Evolutionary conservation across 2,113 vertebrate genomes (phyloP).

Genomic region (Daboia siamensis): DNA sequence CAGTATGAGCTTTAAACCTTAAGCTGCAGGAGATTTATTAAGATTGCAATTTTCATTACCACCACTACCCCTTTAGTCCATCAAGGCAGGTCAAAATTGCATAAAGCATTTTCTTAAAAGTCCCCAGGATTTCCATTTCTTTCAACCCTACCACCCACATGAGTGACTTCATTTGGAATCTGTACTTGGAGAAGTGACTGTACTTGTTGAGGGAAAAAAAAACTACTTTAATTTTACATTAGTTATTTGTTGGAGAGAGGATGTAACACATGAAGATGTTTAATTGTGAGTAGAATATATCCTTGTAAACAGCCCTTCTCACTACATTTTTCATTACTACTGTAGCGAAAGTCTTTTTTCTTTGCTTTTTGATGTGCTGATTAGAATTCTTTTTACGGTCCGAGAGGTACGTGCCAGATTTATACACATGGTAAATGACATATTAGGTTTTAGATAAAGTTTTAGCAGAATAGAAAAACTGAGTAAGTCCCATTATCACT

Average conservation of each 20-base stretch:
- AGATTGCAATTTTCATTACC: slow-evolving; percentile 70
- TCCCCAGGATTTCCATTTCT: slow-evolving; percentile 50
- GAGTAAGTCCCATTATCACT: not conserved
- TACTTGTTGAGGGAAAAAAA: not conserved
- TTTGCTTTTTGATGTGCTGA: not conserved
- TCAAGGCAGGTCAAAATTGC: slow-evolving; percentile 62
- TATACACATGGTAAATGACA: not conserved
- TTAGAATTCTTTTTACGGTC: not conserved
- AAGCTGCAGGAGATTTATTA: slow-evolving; percentile 74
- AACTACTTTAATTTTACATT: slow-evolving; percentile 24
- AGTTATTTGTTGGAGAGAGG: slow-evolving; percentile 14
- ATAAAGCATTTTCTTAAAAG: slow-evolving; percentile 43
- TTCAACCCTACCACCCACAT: slow-evolving; percentile 30
- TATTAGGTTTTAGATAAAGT: not conserved
- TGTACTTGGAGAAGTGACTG: slow-evolving; percentile 39
- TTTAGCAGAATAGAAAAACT: not conserved
- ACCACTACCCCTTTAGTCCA: slow-evolving; percentile 58
- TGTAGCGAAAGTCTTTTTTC: not conserved
- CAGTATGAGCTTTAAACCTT: slow-evolving; percentile 72
- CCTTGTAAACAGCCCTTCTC: slow-evolving; percentile 14
- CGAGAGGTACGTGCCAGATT: not conserved
- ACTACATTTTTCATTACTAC: slow-evolving; percentile 20
- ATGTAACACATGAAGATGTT: slow-evolving; percentile 10
- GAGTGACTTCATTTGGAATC: not conserved
- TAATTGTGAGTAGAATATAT: slow-evolving; percentile 35